Evolutionary conservation across 2,113 vertebrate genomes (phyloP).

Genomic region (Pseudolaguvia tuberculata): DNA sequence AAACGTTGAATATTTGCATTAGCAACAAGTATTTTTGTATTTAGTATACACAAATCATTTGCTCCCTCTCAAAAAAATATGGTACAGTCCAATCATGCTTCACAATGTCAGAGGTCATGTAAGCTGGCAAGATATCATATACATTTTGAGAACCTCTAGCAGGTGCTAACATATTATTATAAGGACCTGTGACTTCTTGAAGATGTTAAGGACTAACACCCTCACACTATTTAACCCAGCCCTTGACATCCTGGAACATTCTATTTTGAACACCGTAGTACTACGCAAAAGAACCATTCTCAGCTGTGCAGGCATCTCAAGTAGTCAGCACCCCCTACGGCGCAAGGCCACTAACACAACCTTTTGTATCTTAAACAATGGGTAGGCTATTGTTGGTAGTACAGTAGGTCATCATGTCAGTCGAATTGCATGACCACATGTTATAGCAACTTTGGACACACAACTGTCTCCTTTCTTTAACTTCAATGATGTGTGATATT

Average conservation of each 20-base stretch:
- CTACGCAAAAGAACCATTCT: slow-evolving; percentile 25
- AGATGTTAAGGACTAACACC: slow-evolving; percentile 19
- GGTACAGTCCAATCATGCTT: background rate
- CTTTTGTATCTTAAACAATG: slow-evolving; percentile 29
- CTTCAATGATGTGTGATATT: background rate
- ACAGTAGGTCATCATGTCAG: slow-evolving; percentile 3
- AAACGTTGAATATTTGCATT: no score
- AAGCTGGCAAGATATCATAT: background rate
- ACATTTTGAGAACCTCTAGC: slow-evolving; percentile 4
- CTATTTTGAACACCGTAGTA: slow-evolving; percentile 10
- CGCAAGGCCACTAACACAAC: slow-evolving; percentile 23
- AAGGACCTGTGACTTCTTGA: slow-evolving; percentile 34
- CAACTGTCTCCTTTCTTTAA: background rate
- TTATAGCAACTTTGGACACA: slow-evolving; percentile 3
- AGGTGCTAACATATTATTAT: slow-evolving; percentile 29
- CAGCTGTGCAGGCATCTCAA: slow-evolving; percentile 34
- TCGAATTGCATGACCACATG: slow-evolving; percentile 19
- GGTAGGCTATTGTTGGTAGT: background rate
- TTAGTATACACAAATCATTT: no score
- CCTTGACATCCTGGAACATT: slow-evolving; percentile 23
- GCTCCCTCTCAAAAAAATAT: background rate
- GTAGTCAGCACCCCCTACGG: slow-evolving; percentile 8
- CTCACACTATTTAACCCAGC: slow-evolving; percentile 10
- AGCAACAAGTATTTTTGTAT: background rate
- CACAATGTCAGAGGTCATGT: slow-evolving; percentile 13